Evolutionary conservation across 2,888 invertebrate genomes (phyloP), one percentile per base, ranked within the genome.

Genomic region (Perizoma flavofasciatum): DNA sequence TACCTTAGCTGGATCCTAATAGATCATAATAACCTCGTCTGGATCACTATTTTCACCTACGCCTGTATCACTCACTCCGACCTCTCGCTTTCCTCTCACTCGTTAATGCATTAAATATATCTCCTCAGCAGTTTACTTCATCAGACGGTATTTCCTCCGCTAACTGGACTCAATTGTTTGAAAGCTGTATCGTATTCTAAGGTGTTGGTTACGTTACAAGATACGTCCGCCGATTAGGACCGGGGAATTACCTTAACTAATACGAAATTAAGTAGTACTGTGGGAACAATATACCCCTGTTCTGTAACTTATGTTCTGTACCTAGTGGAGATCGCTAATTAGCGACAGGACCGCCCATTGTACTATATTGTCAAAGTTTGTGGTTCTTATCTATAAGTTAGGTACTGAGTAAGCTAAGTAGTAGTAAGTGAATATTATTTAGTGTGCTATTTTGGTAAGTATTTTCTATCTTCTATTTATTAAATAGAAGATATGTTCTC

Each of bases 101-200:
- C 7, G 44, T 49, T 11, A 44, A 52, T 48, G 60, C 59, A 55
- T 64, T 66, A 55, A 56, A 62, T 57, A 60, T 65, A 66, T 68
- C 66, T 50, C 45, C 56, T 63, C 55, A 54, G 55, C 61, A 67
- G 59, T 66, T 88, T 86, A 86, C 85, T 76, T 84, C 83, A 87
- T 86, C 82, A 85, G 81, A 81, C 81, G 68, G 76, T 82, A 80
- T 86, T 80, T 88, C 88, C 88, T 85, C 69, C 69, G 75, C 76
- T 77, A 81, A 88, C 86, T 57, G 53, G 69, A 61, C 54, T 54
- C 66, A 66, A 68, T 67, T 69, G 68, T 65, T 63, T 63, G 61
- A 67, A 57, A 62, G 50, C 56, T 61, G 52, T 52, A 53, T 53
- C 52, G 44, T 50, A 57, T 61, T 56, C 55, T 62, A 51, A 62